Conservation (phyloP, 2,888 invertebrate species). For the Acleris sparsana region DNA sequence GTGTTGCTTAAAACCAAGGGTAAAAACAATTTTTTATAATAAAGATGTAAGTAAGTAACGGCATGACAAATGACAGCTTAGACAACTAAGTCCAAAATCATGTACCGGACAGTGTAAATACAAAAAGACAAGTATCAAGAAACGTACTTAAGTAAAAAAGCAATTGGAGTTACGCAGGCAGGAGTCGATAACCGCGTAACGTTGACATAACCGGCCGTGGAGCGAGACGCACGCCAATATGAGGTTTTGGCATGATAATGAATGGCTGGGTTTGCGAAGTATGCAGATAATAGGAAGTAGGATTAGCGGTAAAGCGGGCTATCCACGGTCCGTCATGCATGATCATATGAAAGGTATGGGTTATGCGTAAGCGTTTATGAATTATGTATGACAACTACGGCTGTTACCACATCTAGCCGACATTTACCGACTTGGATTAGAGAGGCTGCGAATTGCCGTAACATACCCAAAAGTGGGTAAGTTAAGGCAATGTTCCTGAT, state of each 20-base stretch:
- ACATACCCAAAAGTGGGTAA: no score
- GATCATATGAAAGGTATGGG: neutral
- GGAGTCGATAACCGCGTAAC: conserved; percentile 36
- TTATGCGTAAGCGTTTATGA: conserved; percentile 1
- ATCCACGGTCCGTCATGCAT: neutral
- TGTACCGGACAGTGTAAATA: conserved; percentile 7
- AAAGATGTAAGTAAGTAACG: neutral
- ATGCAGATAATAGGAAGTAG: conserved; percentile 18
- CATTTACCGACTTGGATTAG: no score
- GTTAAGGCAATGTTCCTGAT: no score
- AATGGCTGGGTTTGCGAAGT: conserved; percentile 9
- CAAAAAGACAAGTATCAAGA: conserved; percentile 6
- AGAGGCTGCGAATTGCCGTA: no score
- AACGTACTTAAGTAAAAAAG: conserved; percentile 9
- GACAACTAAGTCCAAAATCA: neutral
- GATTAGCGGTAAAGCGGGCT: neutral
- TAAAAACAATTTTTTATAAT: neutral
- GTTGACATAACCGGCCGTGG: conserved; percentile 34
- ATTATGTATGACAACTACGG: neutral
- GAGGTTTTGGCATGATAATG: conserved; percentile 20
- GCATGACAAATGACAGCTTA: no score
- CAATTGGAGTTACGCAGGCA: conserved; percentile 22
- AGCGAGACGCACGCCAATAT: conserved; percentile 19
- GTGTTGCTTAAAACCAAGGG: neutral
- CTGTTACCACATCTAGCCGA: neutral